phyloP scores from a whole-genome alignment of 2,888 invertebrate genomes.

The Stegana nigrithorax region DNA sequence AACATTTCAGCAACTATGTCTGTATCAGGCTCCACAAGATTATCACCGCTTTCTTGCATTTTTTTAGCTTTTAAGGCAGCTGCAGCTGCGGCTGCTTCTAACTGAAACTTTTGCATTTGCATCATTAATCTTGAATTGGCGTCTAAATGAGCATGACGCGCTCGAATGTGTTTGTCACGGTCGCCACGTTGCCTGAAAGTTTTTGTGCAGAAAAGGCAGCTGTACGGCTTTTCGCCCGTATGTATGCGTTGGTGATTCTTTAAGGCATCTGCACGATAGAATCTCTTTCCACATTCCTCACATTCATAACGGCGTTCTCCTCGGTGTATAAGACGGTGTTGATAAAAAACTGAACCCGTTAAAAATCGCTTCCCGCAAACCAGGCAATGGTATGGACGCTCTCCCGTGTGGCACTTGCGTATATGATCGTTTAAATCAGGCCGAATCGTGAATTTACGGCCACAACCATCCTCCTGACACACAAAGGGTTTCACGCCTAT shows the following conservation, averaged over 20 bases:
- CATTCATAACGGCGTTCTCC: constrained; percentile 75
- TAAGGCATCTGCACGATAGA: constrained; percentile 75
- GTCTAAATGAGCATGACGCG: constrained; percentile 70
- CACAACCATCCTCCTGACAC: constrained; percentile 73
- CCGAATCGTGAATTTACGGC: constrained; percentile 74
- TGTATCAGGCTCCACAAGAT: background rate
- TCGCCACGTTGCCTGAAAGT: constrained; percentile 73
- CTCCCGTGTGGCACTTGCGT: constrained; percentile 75
- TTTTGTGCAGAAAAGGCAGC: constrained; percentile 70
- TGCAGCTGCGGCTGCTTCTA: constrained; percentile 61
- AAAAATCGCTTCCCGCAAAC: constrained; percentile 74
- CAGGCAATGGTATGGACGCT: constrained; percentile 74
- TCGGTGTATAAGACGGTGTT: constrained; percentile 74
- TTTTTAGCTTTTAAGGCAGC: constrained; percentile 42
- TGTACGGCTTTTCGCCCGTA: constrained; percentile 73
- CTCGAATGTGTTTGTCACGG: constrained; percentile 72
- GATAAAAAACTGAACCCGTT: constrained; percentile 75
- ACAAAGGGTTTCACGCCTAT: constrained; percentile 75
- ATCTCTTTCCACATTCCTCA: constrained; percentile 74
- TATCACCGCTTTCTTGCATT: constrained; percentile 7
- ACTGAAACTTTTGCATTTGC: constrained; percentile 65
- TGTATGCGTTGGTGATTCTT: constrained; percentile 75
- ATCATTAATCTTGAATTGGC: constrained; percentile 65
- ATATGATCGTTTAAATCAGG: constrained; percentile 76
- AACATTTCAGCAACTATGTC: constrained; percentile 5